These are phyloP conservation scores for Martes martes DNA, from an alignment of 2,113 vertebrate species.

Conservation along the genomic window DNA sequence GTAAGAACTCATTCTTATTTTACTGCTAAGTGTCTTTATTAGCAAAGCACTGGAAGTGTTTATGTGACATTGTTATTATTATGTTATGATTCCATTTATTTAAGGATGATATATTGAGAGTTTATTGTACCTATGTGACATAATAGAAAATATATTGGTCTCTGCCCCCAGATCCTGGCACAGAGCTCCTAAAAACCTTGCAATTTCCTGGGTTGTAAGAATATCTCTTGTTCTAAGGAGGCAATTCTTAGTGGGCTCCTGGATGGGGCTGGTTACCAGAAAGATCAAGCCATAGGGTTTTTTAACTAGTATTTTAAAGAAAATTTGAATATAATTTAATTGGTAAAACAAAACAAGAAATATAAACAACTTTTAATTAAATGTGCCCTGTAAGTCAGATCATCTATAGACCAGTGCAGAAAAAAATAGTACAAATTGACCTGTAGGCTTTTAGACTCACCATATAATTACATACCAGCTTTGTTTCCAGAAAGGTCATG, in stretches of 20 bases:
- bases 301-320: neutral
- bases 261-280: neutral
- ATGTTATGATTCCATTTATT: neutral
- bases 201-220: neutral
- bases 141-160: neutral
- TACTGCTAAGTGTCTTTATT: neutral
- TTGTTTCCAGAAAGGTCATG: neutral
- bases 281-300: neutral
- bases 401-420: neutral
- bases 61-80: neutral
- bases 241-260: neutral
- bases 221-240: neutral
- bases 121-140: neutral
- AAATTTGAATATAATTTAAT: neutral
- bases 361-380: neutral
- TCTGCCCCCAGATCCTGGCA: neutral
- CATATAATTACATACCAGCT: neutral
- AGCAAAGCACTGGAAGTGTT: neutral
- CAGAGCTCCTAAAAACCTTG: neutral
- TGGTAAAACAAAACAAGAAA: neutral
- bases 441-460: neutral
- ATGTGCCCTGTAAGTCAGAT: neutral
- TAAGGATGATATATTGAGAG: neutral
- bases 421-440: neutral
- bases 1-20: neutral